These are phyloP conservation scores for Syngnathus acus DNA, from an alignment of 2,797 vertebrate genomes.

Conservation along the genomic window DNA sequence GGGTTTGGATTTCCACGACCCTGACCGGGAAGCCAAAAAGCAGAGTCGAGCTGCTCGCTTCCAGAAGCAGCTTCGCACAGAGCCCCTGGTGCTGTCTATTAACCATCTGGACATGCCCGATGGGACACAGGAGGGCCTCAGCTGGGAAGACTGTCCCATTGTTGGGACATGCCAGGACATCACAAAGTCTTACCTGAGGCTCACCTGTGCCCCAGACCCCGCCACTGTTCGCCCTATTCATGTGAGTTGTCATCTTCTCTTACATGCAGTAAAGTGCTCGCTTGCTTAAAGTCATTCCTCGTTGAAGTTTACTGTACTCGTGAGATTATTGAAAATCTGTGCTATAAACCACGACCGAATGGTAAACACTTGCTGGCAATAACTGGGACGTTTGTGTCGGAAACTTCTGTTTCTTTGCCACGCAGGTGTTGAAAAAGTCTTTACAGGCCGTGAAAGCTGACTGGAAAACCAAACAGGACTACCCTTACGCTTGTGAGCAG, in stretches of 20 bases:
- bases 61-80: conserved; percentile 82
- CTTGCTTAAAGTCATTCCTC: neutral
- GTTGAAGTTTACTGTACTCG: neutral
- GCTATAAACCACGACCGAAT: neutral
- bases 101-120: conserved; percentile 67
- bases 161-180: conserved; percentile 86
- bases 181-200: conserved; percentile 85
- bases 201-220: conserved; percentile 87
- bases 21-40: conserved; percentile 86
- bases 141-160: conserved; percentile 90
- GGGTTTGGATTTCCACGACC: conserved; percentile 82
- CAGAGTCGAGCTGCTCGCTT: conserved; percentile 86
- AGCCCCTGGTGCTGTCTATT: conserved; percentile 83
- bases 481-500: conserved; percentile 87
- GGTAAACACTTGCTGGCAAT: neutral
- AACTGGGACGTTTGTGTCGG: neutral
- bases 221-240: conserved; percentile 81
- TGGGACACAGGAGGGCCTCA: conserved; percentile 71
- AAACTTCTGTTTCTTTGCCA: conserved; percentile 2
- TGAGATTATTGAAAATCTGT: neutral
- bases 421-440: conserved; percentile 81
- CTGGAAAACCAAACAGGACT: conserved; percentile 87
- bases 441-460: conserved; percentile 78
- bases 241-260: conserved; percentile 42
- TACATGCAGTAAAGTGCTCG: neutral